phyloP scores from a whole-genome alignment of 2,888 invertebrate species.

The Acanthococcus lagerstroemiae region DNA sequence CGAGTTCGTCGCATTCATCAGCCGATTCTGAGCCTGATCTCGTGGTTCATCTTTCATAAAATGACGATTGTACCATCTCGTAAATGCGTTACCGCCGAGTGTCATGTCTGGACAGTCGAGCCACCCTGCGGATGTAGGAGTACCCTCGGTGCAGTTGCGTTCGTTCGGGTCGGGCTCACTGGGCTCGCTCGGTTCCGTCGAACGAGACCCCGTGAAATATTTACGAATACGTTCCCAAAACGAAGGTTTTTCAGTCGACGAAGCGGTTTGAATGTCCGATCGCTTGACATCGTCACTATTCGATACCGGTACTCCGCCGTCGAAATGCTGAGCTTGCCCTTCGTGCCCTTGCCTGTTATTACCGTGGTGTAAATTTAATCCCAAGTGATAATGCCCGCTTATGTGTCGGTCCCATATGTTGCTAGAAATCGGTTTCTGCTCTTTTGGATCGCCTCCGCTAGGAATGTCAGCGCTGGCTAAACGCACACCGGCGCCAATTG shows the following conservation, averaged over 20 bases:
- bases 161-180: neutral
- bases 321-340: neutral
- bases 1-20: neutral
- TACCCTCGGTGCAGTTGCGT: neutral
- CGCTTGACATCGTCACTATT: neutral
- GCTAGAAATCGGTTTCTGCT: neutral
- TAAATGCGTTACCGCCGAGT: neutral
- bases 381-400: conserved; percentile 1
- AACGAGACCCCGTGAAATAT: neutral
- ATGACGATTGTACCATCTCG: neutral
- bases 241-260: neutral
- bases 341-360: conserved; percentile 9
- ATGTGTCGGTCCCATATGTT: conserved; percentile 19
- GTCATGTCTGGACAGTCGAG: too few species aligned
- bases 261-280: neutral
- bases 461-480: conserved; percentile 6
- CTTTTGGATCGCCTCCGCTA: neutral
- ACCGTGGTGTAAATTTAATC: neutral
- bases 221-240: neutral
- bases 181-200: neutral
- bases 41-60: neutral
- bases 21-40: neutral
- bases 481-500: conserved; percentile 13
- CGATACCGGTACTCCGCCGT: neutral
- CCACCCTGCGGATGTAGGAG: too few species aligned